Evolutionary conservation across 2,797 vertebrate species (phyloP), one percentile per base, ranked within the genome.

Genomic region (Myotis planiceps): DNA sequence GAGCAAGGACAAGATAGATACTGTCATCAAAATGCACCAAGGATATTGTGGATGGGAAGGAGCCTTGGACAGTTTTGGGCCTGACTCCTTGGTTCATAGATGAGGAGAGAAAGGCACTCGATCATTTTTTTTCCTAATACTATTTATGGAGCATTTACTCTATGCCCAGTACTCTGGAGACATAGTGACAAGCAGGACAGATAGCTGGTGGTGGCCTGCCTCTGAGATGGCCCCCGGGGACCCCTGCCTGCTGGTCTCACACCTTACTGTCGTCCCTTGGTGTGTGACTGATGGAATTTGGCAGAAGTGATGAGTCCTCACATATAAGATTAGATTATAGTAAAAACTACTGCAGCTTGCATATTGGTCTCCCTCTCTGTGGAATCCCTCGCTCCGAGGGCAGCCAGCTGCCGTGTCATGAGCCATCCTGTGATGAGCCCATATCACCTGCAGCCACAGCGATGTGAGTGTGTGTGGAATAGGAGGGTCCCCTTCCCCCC

Each of bases 381-480:
- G 5, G 18, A 10, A 15, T 45, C 4, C 58, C 42, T 84, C 0
- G 1, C 15, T 42, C 76, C 13, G 25, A 13, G 19, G 71, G 81
- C 45, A 58, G 71, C 9, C 23, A 34, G 51, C 23, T 71, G 72
- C 29, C 5, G 0, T 14, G 4, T 47, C 0, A 18, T 25, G 8
- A 88, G 53, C 19, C 2, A 2, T 16, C 85, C 34, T 21, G 1
- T 63, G 60, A 71, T 6, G 39, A 69, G 32, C 29, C n/a, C 47
- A 0, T 0, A 6, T 86, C 79, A 42, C 53, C 25, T 58, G 27
- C 1, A n/a, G 19, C 42, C 19, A 21, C n/a, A 66, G 80, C 45
- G 34, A 6, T 0, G 0, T 13, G 9, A 2, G 18, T 79, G 69
- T 47, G 34, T 32, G 5, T 1, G 3, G 39, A 79, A 34, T 42